Base-by-base conservation (phyloP, 1,140 invertebrate species). In the Atopsyche davidsoni region DNA sequence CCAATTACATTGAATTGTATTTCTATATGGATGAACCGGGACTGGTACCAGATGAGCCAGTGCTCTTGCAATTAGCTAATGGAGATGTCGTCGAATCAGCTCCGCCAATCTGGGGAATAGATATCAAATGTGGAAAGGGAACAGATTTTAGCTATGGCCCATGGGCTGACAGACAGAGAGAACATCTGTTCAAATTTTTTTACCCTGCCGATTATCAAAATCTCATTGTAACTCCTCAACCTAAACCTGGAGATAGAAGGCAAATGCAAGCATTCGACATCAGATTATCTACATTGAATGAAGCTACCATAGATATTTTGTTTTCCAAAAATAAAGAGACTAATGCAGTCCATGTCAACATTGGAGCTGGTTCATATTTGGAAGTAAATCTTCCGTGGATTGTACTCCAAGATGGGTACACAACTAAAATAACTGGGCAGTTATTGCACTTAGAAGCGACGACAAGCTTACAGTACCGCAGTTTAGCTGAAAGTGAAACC, bases 101-200 rank as follows among this genome's bases (percentile, higher is more conserved):
- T 50, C 89, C 90, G 11, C 93, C 93, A 0, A 89, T 92, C 55
- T 95, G 92, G 89, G 92, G 92, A 2, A 82, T 96, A 3, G 92
- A 96, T 67, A 89, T 97, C 14, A 95, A 95, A 67, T 97, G 93
- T 76, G 90, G 93, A 2, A 96, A 96, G 75, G 93, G 79, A 17
- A 98, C 96, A 31, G 92, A 98, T 65, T 93, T 98, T 59, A 96
- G 92, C 68, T 98, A 97, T 63, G 96, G 96, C 2, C 95, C 96
- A 3, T 99, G 95, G 95, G 94, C 93, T 4, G 96, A 98, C 68
- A 77, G 94, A 32, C 96, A 98, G 68, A 78, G 95, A 49, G 94
- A 97, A 67, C 84, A 94, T 70, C 70, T 98, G 13, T 98, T 92
- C 68, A 93, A 86, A 72, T 96, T 98, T 66, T 99, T 99, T 67